Base-by-base conservation (phyloP, 1,140 invertebrate species). In the Rhopalosiphum maidis region DNA sequence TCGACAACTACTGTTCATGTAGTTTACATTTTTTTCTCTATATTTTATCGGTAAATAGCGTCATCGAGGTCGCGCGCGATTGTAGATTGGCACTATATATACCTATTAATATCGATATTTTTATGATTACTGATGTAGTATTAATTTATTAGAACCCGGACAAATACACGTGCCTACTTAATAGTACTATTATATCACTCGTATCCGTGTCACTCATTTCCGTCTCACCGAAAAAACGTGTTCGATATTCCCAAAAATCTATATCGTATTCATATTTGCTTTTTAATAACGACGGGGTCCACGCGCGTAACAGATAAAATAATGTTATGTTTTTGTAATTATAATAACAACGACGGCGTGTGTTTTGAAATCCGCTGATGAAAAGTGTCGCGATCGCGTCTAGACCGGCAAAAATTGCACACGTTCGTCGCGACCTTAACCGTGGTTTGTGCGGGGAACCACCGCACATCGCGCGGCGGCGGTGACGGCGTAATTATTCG, bases 11-110 rank as follows among this genome's bases (percentile, higher is more conserved):
- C 30, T 35, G 90, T 86, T 86, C 82, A 23, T 41, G 48, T 37
- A 37, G 87, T 90, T 85, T 54, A 15, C 23, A 9, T 85, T 85
- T 86, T 18, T 89, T 18, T n/a, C 48, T 22, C 35, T 23, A 48
- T 41, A 41, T 68, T 60, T 90, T 90, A 90, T 55, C 88, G 37
- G 88, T 37, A 2, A n/a, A 60, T 68, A 41, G 89, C 48, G 48
- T 89, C 89, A 55, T 90, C 91, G 91, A 93, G 91, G 91, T 93
- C 91, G 35, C 35, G n/a, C 35, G 88, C 88, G 51, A 55, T 89
- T 89, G 51, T 5, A 6, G 11, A 35, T 89, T 30, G 51, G 23
- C 88, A 51, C 51, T 25, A 25, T 30, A 43, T 9, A 11, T 41
- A 41, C 41, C 2, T 41, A 41, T 41, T 41, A 41, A 41, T 85